Base-by-base conservation (phyloP, 2,797 vertebrate species). In the Hippopotamyrus pictus region DNA sequence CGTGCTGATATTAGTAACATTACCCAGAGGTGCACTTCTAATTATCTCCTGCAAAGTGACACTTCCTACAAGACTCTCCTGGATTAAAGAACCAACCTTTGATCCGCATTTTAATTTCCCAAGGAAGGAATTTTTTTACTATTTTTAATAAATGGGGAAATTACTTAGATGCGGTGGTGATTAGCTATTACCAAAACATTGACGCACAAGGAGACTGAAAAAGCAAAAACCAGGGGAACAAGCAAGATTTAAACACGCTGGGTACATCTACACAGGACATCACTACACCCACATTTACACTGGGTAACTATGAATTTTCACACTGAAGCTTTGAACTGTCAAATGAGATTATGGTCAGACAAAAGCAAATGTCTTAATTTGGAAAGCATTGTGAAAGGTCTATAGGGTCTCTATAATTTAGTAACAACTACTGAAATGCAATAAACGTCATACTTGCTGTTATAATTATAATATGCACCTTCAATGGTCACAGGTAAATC, bases 71-170 rank as follows among this genome's bases (percentile, higher is more conserved):
- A 92, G 89, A 90, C 89, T 91, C 90, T 88, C 88, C 87, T 90
- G 91, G 90, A 92, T 91, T 91, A 89, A 90, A 90, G 8, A 89
- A 88, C 76, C 90, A 83, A 92, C 92, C 92, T 91, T 91, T 92
- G 88, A 91, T 92, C 91, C 90, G 69, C 87, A 90, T 89, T 91
- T 92, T 92, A 91, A 92, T 92, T 92, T 92, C 92, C 92, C 91
- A 88, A 50, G 92, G 62, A 92, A 90, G 90, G 53, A 89, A 83
- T 90, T 91, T 65, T 88, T 59, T 79, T 88, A 90, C 89, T 91
- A 88, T 90, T 91, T 91, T 90, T 90, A 91, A 90, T 89, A 91
- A 90, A 90, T 89, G 83, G 91, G 88, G 90, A 91, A 91, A 91
- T 89, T 22, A 89, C 88, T 91, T 62, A 33, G 89, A 88, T 88